phyloP scores from a whole-genome alignment of 2,797 vertebrate species.

The Protonibea diacanthus region DNA sequence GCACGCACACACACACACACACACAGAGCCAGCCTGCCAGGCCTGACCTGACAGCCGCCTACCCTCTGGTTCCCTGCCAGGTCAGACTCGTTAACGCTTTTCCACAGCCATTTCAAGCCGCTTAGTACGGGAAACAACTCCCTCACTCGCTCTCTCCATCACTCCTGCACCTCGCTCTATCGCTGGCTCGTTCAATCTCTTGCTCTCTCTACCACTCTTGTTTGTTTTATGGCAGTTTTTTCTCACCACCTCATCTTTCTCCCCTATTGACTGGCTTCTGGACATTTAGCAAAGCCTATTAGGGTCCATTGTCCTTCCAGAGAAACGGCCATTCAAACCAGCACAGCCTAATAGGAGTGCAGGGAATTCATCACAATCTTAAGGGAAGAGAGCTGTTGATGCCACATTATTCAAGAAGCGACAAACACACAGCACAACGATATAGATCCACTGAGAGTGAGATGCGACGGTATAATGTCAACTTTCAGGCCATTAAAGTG shows the following conservation, averaged over 20 bases:
- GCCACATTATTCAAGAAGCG: constrained; percentile 26
- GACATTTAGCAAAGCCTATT: constrained; percentile 71
- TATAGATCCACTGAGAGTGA: constrained; percentile 53
- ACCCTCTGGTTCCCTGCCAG: constrained; percentile 54
- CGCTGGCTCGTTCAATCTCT: constrained; percentile 7
- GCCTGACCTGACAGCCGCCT: constrained; percentile 45
- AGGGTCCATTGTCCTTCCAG: constrained; percentile 60
- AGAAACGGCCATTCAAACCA: constrained; percentile 60
- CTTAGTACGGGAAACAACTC: constrained; percentile 48
- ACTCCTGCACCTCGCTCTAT: constrained; percentile 19
- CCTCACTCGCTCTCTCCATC: constrained; percentile 14
- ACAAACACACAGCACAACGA: constrained; percentile 30
- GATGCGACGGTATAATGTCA: constrained; percentile 23
- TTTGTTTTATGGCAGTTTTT: constrained; percentile 53
- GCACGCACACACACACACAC: constrained; percentile 9
- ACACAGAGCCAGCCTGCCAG: constrained; percentile 27
- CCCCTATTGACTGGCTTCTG: constrained; percentile 41
- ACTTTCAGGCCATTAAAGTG: constrained; percentile 51
- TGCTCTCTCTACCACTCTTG: constrained; percentile 22
- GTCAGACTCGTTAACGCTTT: constrained; percentile 68
- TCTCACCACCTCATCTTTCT: constrained; percentile 1
- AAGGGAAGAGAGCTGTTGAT: constrained; percentile 37
- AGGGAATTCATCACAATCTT: constrained; percentile 64
- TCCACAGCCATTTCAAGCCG: constrained; percentile 65
- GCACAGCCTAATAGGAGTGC: constrained; percentile 56